Percentiles rank a stretch among this genome's conserved stretches.
These are phyloP conservation scores for Erebia ligea DNA, from an alignment of 2,888 invertebrate species.

Conservation along the genomic window DNA sequence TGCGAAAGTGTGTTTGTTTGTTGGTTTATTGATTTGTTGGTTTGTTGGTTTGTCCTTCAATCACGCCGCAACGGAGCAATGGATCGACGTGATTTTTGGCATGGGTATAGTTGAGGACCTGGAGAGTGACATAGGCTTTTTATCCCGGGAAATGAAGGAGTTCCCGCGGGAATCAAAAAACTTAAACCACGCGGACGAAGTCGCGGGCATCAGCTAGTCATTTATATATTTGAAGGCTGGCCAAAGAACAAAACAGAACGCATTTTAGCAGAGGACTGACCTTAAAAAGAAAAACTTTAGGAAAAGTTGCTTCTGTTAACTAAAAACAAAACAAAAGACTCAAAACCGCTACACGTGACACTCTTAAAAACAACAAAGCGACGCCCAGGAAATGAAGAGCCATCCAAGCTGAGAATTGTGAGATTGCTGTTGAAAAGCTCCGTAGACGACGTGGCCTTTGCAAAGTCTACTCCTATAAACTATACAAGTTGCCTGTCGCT, in stretches of 20 bases:
- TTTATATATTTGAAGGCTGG: no score
- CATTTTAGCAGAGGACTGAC: not conserved
- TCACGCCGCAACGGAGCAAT: no score
- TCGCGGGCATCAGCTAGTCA: no score
- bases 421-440: slow-evolving; percentile 19
- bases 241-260: not conserved
- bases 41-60: no score
- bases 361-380: slow-evolving; percentile 38
- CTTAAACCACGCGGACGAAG: no score
- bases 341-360: slow-evolving; percentile 36
- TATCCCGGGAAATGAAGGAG: no score
- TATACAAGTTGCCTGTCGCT: not conserved
- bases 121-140: no score
- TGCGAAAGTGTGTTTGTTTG: no score
- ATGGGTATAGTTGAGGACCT: no score
- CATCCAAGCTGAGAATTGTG: slow-evolving; percentile 34
- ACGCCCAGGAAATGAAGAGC: slow-evolving; percentile 34
- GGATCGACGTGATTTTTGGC: no score
- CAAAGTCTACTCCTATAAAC: not conserved
- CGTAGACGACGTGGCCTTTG: slow-evolving; percentile 19
- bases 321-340: slow-evolving; percentile 35
- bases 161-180: no score
- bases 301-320: slow-evolving; percentile 26
- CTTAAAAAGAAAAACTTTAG: slow-evolving; percentile 18
- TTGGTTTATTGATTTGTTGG: no score